phyloP scores from a whole-genome alignment of 2,113 vertebrate genomes.

The Vanacampus margaritifer region DNA sequence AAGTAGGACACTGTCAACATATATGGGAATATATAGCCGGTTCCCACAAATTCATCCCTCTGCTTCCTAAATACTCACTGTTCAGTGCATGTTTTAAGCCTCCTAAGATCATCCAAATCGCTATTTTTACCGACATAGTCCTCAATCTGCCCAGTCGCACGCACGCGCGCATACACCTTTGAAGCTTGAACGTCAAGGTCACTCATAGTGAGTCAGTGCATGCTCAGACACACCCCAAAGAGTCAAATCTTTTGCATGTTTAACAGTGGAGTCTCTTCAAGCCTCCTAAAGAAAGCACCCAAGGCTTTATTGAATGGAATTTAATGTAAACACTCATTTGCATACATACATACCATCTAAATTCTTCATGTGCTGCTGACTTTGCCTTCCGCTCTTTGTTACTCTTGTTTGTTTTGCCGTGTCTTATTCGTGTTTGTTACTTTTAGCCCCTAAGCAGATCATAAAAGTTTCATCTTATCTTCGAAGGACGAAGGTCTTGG shows the following conservation, averaged over 20 bases:
- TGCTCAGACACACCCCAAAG: slow-evolving; percentile 19
- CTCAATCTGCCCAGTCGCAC: slow-evolving; percentile 44
- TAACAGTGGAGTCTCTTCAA: not conserved
- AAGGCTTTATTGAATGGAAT: not conserved
- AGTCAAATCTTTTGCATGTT: slow-evolving; percentile 12
- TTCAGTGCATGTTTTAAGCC: slow-evolving; percentile 36
- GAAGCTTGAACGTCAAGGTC: slow-evolving; percentile 23
- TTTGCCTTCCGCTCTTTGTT: not conserved
- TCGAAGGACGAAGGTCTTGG: slow-evolving; percentile 7
- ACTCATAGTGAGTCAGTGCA: slow-evolving; percentile 29
- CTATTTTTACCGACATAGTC: slow-evolving; percentile 56
- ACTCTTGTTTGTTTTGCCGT: slow-evolving; percentile 34
- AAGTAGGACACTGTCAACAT: slow-evolving; percentile 17
- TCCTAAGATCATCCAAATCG: slow-evolving; percentile 25
- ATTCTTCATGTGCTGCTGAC: slow-evolving; percentile 4
- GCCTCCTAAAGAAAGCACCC: not conserved
- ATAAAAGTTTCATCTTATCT: slow-evolving; percentile 43
- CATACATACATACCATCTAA: not conserved
- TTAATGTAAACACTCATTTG: slow-evolving; percentile 7
- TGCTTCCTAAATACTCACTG: slow-evolving; percentile 23
- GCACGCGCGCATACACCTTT: slow-evolving; percentile 30
- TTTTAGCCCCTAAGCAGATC: slow-evolving; percentile 31
- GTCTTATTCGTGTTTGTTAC: slow-evolving; percentile 39
- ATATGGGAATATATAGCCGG: not conserved
- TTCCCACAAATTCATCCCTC: slow-evolving; percentile 11